A percentile compares a stretch with the other conserved stretches of the same genome.
Conservation (phyloP, 2,888 invertebrate genomes). For the Alentia gelatinosa region DNA sequence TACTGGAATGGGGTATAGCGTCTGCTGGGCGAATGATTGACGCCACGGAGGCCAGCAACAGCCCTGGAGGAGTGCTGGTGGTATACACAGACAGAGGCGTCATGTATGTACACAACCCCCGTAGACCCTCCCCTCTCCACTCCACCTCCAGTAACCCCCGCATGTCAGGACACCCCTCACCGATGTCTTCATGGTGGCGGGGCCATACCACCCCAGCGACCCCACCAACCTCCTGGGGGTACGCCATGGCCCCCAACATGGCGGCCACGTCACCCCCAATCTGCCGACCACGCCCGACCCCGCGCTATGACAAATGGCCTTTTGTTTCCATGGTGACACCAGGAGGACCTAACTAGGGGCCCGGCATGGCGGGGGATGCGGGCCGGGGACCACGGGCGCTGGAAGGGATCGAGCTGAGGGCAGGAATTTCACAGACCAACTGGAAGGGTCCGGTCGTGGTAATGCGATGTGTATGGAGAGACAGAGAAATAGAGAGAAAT, state of each 20-base stretch:
- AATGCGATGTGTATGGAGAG: no score
- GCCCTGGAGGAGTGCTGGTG: no score
- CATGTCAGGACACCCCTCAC: background rate
- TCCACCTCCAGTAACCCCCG: background rate
- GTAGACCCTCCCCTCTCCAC: background rate
- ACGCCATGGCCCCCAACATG: conserved; percentile 1
- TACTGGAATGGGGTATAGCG: no score
- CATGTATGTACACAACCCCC: background rate
- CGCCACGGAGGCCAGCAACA: no score
- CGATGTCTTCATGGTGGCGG: background rate
- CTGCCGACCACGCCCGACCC: background rate
- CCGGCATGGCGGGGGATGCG: background rate
- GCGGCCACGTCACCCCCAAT: background rate
- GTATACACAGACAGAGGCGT: no score
- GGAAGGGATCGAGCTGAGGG: background rate
- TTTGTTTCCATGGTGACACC: conserved; percentile 34
- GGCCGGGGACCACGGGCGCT: background rate
- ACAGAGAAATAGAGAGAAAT: no score
- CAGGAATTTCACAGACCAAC: background rate
- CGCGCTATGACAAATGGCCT: conserved; percentile 2
- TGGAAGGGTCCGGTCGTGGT: background rate
- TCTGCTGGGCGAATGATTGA: no score
- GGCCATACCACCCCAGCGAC: background rate
- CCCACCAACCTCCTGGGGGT: background rate
- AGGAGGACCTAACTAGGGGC: conserved; percentile 34